phyloP scores from a whole-genome alignment of 2,888 invertebrate genomes.

The Matsumyia berberina region DNA sequence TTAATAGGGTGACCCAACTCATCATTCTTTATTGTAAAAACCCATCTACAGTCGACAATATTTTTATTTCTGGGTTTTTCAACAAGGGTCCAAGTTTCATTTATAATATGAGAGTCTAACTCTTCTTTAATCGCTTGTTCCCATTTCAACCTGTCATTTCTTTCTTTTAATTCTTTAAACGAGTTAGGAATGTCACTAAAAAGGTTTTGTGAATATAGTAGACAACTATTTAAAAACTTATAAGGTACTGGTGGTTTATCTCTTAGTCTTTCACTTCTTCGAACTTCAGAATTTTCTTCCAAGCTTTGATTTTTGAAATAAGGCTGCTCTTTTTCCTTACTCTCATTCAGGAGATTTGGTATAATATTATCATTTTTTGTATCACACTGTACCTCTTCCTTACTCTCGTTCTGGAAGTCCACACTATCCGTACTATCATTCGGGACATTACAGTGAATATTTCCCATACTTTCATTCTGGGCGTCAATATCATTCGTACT shows the following conservation, averaged over 20 bases:
- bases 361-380: slow-evolving; percentile 15
- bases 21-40: slow-evolving; percentile 73
- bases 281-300: slow-evolving; percentile 1
- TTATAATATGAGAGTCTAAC: slow-evolving; percentile 64
- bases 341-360: slow-evolving; percentile 11
- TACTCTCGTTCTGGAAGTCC: slow-evolving; percentile 2
- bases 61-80: slow-evolving; percentile 63
- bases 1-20: slow-evolving; percentile 27
- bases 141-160: slow-evolving; percentile 66
- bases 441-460: slow-evolving; percentile 19
- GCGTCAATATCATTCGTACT: neutral
- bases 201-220: too few relatives aligned
- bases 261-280: slow-evolving; percentile 40
- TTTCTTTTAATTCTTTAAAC: slow-evolving; percentile 62
- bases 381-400: slow-evolving; percentile 6
- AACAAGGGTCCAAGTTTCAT: slow-evolving; percentile 71
- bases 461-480: too few relatives aligned
- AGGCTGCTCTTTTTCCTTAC: slow-evolving; percentile 13
- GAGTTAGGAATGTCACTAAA: slow-evolving; percentile 66
- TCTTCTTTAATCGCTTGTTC: slow-evolving; percentile 72
- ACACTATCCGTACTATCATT: slow-evolving; percentile 19
- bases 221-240: slow-evolving; percentile 22
- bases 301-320: slow-evolving; percentile 2
- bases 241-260: slow-evolving; percentile 18
- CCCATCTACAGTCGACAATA: slow-evolving; percentile 74